These are phyloP conservation scores for Chroicocephalus ridibundus DNA, from an alignment of 2,113 vertebrate genomes.

Conservation along the genomic window DNA sequence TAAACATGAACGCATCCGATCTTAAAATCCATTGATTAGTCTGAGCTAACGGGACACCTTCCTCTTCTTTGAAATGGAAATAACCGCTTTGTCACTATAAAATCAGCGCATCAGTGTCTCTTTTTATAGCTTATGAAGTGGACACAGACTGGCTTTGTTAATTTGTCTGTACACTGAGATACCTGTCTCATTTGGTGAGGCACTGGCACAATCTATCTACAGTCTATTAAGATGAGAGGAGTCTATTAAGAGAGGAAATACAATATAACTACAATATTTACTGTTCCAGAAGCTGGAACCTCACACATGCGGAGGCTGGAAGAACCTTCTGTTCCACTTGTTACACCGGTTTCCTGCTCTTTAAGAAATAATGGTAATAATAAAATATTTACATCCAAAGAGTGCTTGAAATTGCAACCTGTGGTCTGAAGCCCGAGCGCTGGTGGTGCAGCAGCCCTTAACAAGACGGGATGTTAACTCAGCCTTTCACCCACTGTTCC, in stretches of 20 bases:
- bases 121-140: neutral
- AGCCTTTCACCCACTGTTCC: neutral
- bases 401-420: neutral
- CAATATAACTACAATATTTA: neutral
- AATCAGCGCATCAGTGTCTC: neutral
- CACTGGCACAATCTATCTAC: neutral
- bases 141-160: neutral
- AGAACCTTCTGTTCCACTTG: neutral
- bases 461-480: neutral
- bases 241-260: neutral
- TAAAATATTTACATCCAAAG: neutral
- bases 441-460: neutral
- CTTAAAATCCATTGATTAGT: neutral
- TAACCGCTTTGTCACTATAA: neutral
- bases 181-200: neutral
- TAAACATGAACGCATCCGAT: rapidly evolving
- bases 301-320: neutral
- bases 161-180: neutral
- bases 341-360: neutral
- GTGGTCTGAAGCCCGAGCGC: neutral
- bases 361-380: neutral
- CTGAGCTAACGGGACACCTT: neutral
- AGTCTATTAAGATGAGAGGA: neutral
- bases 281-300: neutral
- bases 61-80: neutral